Evolutionary conservation across 2,888 invertebrate species (phyloP), one percentile per base, ranked within the genome.

Genomic region (Hypsopygia costalis): DNA sequence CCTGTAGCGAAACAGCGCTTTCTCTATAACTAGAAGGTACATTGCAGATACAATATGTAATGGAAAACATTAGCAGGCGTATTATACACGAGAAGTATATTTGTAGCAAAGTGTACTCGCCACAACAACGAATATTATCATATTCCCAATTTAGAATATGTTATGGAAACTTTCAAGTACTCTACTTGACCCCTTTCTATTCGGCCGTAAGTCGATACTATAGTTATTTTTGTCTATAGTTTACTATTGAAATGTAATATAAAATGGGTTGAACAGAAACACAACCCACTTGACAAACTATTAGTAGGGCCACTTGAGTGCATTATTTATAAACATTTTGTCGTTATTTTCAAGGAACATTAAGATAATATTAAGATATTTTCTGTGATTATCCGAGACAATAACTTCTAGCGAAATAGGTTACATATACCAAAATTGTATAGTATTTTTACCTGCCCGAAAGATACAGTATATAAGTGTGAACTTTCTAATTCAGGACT

Each of bases 401-500:
- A 16, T 16, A 16, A 4, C 16, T 16, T 16, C 16, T 2, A 16
- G 16, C 16, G 4, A 2, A 16, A 16, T 16, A 16, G 16, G 16
- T 3, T 3, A 3, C 4, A 16, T 3, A 16, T 16, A 4, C 16
- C 16, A 16, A 16, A 16, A 16, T 16, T 16, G 16, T 16, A 4
- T 16, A 16, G 16, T 16, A 4, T 16, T 2, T 16, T 16, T 3
- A 5, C 21, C 21, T 37, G 30, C 36, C 30, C 9, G 36, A 12
- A 6, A 20, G 16, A n/a, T 7, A 36, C 42, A 37, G 41, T 40
- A 43, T 44, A 48, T 38, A 46, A 34, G 42, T 41, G 44, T 52
- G 40, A 49, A 55, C 58, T 65, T 62, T 64, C 63, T 62, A 62
- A 61, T 55, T 52, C 49, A 52, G 49, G 43, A 47, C 43, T 29